These are phyloP conservation scores for Drosophila quinaria DNA, from an alignment of 2,888 invertebrate genomes.

Conservation along the genomic window DNA sequence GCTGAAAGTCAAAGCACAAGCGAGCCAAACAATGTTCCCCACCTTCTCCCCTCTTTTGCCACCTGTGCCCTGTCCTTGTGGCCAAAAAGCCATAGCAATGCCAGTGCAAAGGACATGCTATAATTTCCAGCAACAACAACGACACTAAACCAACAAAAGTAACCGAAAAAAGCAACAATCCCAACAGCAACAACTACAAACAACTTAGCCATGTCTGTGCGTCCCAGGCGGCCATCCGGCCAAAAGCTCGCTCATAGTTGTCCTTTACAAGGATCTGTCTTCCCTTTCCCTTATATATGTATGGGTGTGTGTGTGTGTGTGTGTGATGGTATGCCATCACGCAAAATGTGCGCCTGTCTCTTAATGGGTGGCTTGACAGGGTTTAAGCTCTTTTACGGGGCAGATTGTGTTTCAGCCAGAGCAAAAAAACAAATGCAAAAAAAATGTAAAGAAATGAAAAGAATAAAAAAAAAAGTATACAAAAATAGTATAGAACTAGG, in stretches of 20 bases:
- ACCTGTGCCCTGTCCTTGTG: conserved; percentile 28
- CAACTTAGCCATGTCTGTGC: conserved; percentile 74
- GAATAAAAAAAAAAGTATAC: conserved; percentile 10
- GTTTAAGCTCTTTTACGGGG: conserved; percentile 82
- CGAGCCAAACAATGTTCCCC: conserved; percentile 56
- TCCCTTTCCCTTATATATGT: background rate
- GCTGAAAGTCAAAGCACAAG: conserved; percentile 59
- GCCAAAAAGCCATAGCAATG: conserved; percentile 77
- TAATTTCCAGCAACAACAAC: conserved; percentile 69
- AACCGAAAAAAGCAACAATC: conserved; percentile 80
- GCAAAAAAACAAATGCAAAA: conserved; percentile 45
- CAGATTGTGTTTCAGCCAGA: conserved; percentile 77
- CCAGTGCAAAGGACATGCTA: conserved; percentile 80
- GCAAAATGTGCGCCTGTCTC: conserved; percentile 75
- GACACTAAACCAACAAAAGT: conserved; percentile 72
- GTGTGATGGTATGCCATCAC: conserved; percentile 75
- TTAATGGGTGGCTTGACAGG: conserved; percentile 83
- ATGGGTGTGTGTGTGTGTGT: conserved; percentile 36
- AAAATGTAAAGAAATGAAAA: conserved; percentile 15
- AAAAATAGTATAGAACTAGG: conserved; percentile 24
- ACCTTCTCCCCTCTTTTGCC: conserved; percentile 25
- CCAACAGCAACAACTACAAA: conserved; percentile 62
- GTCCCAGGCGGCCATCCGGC: conserved; percentile 68
- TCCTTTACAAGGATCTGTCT: conserved; percentile 65
- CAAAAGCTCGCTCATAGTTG: conserved; percentile 76